Evolutionary conservation across 2,797 vertebrate species (phyloP), one percentile per base, ranked within the genome.

Genomic region (Merluccius polli): DNA sequence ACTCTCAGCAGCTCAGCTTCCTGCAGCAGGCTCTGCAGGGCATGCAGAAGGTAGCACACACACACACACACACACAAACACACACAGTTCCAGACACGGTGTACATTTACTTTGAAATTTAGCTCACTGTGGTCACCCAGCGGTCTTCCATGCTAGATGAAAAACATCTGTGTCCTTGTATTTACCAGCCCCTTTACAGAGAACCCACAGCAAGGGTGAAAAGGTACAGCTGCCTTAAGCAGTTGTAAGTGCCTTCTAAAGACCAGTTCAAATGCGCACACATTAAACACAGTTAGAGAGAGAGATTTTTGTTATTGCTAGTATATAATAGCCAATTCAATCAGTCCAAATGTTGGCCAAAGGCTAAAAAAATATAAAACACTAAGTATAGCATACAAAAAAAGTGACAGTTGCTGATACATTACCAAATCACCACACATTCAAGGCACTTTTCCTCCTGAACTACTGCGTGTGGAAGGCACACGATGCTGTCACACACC

Each of bases 1-100:
- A 95, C 87, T 95, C 96, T 16, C 96, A 98, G 88, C 96, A 98
- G 86, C 93, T 98, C 89, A 95, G 92, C 85, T 95, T 98, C 87
- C 94, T 98, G 16, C 96, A 98, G 87, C 96, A 98, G 90, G 95
- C 97, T 67, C 92, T 98, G 77, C 97, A 98, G 89, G 96, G 96
- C 86, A 97, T 98, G 97, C 96, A 98, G 88, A 97, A 97, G 95
- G 96, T 97, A 92, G 27, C 18, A 71, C 44, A 6, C 36, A 48
- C 4, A 32, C 48, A 41, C 44, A 31, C 52, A n/a, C n/a, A n/a
- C n/a, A n/a, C n/a, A n/a, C 33, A 35, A 8, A 35, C 36, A 38
- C 36, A 59, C 8, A n/a, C 52, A 59, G 52, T 59, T 59, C 21
- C 52, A 59, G 52, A 59, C 52, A 59, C 8, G 7, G 52, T 59